Conservation (phyloP, 2,888 invertebrate species). For the Acrobeloides nanus region DNA sequence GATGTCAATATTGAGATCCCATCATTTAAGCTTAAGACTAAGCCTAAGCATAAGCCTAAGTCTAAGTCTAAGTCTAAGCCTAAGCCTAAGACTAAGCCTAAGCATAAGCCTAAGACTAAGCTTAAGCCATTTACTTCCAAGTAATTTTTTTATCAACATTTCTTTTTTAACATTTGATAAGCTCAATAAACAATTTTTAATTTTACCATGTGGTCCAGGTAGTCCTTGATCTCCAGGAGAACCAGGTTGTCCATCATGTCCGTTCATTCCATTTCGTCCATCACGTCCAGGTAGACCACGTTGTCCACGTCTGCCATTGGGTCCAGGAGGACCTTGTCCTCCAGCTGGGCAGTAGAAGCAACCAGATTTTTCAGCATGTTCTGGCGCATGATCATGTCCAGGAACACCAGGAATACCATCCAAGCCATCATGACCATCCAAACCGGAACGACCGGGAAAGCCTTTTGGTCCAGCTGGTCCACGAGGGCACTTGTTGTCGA, state of each 20-base stretch:
- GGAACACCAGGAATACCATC: conserved; percentile 10
- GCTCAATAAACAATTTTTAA: no score
- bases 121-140: no score
- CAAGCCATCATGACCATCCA: conserved; percentile 12
- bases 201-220: no score
- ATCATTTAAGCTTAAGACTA: no score
- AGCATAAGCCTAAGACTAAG: no score
- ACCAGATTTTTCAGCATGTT: conserved; percentile 3
- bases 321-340: conserved; percentile 11
- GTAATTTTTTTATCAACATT: no score
- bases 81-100: no score
- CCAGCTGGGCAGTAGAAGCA: conserved; percentile 20
- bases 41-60: no score
- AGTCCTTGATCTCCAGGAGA: conserved; percentile 10
- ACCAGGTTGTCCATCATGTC: conserved; percentile 13
- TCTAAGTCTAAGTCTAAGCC: no score
- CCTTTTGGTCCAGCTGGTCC: conserved; percentile 13
- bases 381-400: conserved; percentile 15
- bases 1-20: no score
- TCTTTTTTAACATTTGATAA: no score
- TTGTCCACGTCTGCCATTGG: conserved; percentile 12
- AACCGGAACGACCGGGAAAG: conserved; percentile 8
- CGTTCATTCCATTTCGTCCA: conserved; percentile 6
- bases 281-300: conserved; percentile 14
- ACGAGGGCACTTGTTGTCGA: conserved; percentile 14